Conservation (phyloP, 2,113 vertebrate species). For the Tetrao urogallus region DNA sequence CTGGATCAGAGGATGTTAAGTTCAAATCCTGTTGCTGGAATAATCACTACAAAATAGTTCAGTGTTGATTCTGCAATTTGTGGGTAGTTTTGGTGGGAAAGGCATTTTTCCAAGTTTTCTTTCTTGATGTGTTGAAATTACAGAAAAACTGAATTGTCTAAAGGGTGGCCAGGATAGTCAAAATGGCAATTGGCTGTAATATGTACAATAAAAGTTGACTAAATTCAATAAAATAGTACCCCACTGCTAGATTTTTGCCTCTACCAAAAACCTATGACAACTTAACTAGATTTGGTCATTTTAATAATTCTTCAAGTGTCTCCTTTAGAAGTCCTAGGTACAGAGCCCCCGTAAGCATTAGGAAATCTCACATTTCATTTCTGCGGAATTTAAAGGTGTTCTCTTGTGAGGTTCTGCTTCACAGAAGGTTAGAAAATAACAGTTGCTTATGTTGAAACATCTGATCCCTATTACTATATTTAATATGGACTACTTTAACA, state of each 20-base stretch:
- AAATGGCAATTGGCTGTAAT: conserved; percentile 53
- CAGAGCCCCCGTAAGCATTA: background rate
- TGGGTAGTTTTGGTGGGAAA: conserved; percentile 70
- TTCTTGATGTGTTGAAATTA: conserved; percentile 63
- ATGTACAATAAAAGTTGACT: conserved; percentile 17
- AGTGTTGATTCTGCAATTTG: conserved; percentile 79
- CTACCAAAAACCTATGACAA: conserved; percentile 2
- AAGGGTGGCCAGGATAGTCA: conserved; percentile 56
- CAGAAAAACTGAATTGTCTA: conserved; percentile 67
- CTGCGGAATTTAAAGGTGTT: background rate
- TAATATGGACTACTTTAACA: background rate
- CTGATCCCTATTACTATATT: background rate
- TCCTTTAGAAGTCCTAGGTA: background rate
- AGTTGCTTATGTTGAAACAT: background rate
- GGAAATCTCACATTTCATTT: background rate
- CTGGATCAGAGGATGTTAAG: conserved; percentile 65
- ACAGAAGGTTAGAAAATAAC: background rate
- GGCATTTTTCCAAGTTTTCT: conserved; percentile 65
- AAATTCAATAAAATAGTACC: conserved; percentile 50
- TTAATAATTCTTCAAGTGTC: conserved; percentile 13
- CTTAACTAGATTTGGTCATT: conserved; percentile 23
- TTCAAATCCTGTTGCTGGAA: conserved; percentile 53
- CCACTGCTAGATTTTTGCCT: conserved; percentile 28
- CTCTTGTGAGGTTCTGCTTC: background rate
- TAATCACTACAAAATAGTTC: conserved; percentile 70